Evolutionary conservation across 2,113 vertebrate genomes (phyloP), one percentile per base, ranked within the genome.

Genomic region (Solea solea): DNA sequence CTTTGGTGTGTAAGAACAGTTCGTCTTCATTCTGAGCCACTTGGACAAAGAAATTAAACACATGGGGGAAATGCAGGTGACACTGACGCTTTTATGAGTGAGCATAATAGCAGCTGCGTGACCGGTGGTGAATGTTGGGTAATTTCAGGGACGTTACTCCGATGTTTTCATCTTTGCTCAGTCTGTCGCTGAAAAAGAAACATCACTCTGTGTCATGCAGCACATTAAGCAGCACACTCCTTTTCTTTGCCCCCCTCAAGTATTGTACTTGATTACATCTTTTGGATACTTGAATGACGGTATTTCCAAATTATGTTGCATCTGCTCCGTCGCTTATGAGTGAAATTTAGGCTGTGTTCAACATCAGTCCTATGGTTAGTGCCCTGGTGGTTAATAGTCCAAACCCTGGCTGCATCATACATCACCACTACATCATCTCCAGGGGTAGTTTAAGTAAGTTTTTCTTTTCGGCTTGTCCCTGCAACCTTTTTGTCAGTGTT

Each of bases 21-120:
- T 73, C 50, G 45, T 65, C 39, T 39, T 51, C 16, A 40, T 13
- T 8, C 21, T 0, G 15, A 54, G 53, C 8, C 28, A 10, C 52
- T 68, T 44, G 39, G 28, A 27, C 3, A 0, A 9, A 50, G 63
- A 69, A 52, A 52, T 25, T 6, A 54, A 46, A n/a, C 66, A 61
- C 12, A 12, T 34, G 15, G 44, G 61, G 54, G 28, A 21, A 76
- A 45, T 44, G 45, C 52, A 64, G 8, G 25, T 27, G 16, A 46
- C 41, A 40, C 11, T 60, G n/a, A 21, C 13, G 14, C 14, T 11
- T 45, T 59, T 64, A 21, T 73, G 7, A 6, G 58, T 54, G 46
- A 56, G 41, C 9, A 56, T 15, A 63, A 79, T 69, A 82, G 63
- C 66, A 54, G 42, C 53, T 69, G 64, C 39, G 52, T 55, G 72